Evolutionary conservation across 2,113 vertebrate species (phyloP).

Genomic region (Hypomesus transpacificus): DNA sequence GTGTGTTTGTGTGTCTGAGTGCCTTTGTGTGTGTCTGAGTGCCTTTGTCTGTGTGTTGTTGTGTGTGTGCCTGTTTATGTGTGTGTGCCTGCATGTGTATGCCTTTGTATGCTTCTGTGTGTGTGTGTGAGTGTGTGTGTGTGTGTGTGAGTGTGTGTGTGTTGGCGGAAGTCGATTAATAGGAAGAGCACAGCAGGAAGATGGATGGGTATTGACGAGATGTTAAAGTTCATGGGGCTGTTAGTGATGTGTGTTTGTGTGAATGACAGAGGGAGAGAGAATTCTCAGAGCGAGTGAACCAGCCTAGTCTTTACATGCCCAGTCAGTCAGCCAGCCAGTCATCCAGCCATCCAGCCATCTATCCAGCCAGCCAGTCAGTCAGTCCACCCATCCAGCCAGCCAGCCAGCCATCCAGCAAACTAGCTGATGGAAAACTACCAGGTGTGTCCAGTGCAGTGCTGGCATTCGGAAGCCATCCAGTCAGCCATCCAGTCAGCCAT

Average conservation of each 20-base stretch:
- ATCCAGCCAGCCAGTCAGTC: too few relatives aligned
- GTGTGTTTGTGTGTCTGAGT: too few relatives aligned
- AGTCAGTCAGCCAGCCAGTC: too few relatives aligned
- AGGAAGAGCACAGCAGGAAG: neutral
- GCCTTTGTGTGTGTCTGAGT: conserved; percentile 17
- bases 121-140: neutral
- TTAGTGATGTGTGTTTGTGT: neutral
- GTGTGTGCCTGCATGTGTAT: neutral
- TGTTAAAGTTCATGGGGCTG: neutral
- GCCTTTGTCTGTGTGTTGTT: neutral
- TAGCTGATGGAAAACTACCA: conserved; percentile 40
- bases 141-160: neutral
- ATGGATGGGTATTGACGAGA: neutral
- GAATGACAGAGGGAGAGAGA: too few relatives aligned
- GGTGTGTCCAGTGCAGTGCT: neutral
- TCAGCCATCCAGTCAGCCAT: too few relatives aligned
- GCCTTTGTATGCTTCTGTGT: neutral
- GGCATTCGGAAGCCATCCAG: neutral
- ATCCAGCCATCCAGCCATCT: too few relatives aligned
- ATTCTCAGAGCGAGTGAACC: too few relatives aligned
- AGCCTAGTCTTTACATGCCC: too few relatives aligned
- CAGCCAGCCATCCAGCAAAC: neutral
- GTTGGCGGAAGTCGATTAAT: neutral
- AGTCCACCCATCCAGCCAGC: too few relatives aligned
- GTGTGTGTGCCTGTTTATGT: too few relatives aligned